These are phyloP conservation scores for Aurelia coerulea DNA, from an alignment of 30 jellyfish, hydroid and myxozoan genomes.

Conservation along the genomic window DNA sequence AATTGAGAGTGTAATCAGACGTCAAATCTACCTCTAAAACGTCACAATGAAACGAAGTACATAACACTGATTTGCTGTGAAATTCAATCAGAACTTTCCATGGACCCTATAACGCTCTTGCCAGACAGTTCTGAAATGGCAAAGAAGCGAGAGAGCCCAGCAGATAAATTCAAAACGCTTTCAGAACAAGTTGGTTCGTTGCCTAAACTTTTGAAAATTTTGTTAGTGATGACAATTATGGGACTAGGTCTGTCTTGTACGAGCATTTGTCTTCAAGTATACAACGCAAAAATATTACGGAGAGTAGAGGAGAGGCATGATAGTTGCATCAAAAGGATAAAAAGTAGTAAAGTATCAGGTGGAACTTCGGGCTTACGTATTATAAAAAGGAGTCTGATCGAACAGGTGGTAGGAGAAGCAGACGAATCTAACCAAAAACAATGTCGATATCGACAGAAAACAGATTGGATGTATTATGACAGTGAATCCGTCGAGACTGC, in stretches of 20 bases:
- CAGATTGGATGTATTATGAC: constrained; percentile 56
- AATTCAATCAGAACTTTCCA: no score
- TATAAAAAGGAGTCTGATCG: constrained; percentile 15
- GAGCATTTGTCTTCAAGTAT: constrained; percentile 35
- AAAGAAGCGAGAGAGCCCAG: constrained; percentile 40
- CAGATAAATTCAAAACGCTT: background rate
- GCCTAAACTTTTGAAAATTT: constrained; percentile 29
- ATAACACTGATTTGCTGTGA: no score
- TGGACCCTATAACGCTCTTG: background rate
- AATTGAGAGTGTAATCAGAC: no score
- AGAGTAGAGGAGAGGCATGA: constrained; percentile 51
- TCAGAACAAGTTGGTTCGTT: constrained; percentile 32
- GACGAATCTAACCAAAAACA: constrained; percentile 23
- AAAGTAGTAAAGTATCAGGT: constrained; percentile 8
- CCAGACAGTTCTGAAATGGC: constrained; percentile 22
- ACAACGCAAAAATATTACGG: constrained; percentile 21
- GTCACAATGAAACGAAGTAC: no score
- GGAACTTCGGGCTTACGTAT: constrained; percentile 1
- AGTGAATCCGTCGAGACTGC: constrained; percentile 4
- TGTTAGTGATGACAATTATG: constrained; percentile 6
- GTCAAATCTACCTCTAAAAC: no score
- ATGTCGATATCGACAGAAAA: constrained; percentile 63
- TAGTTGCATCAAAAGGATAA: constrained; percentile 31
- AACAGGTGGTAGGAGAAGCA: background rate
- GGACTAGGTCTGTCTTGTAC: constrained; percentile 20